Evolutionary conservation across 2,113 vertebrate genomes (phyloP), one percentile per base, ranked within the genome.

Genomic region (Limnothrissa miodon): DNA sequence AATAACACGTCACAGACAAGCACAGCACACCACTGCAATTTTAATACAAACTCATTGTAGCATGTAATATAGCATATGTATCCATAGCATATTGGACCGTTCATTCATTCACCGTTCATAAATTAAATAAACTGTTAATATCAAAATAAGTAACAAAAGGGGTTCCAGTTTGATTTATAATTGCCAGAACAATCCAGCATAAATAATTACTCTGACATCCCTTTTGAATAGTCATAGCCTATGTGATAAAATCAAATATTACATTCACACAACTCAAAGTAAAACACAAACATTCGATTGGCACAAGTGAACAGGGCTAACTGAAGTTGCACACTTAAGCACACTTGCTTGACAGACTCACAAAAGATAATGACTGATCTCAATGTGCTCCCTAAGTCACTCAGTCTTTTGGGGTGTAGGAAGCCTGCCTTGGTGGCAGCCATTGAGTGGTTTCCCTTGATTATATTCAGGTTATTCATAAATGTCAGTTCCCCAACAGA

Each of bases 151-250:
- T 36, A 36, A 5, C 33, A 33, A 74, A 74, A 74, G 13, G 66
- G 66, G 29, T 29, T 74, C 29, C 66, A 74, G 66, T 74, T 74
- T 39, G 66, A 74, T 74, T 74, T 74, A 2, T 36, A 74, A 74
- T 29, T 74, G 66, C 66, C 36, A 74, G 66, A 33, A 74, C 29
- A 74, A 74, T 36, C 33, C 33, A 74, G 29, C 66, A 74, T 74
- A 74, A 74, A 74, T 74, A 70, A 70, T 66, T 66, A 66, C n/a
- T 66, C n/a, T 36, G 29, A 36, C 66, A 74, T 74, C 66, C 66
- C 66, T 74, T 74, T 74, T 74, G 10, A 74, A 74, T 36, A 17
- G 11, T 74, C 25, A 74, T 74, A 48, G 7, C 46, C 46, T 48
- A 48, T 13, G 51, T 56, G 51, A 56, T 56, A 74, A 74, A 74